A percentile compares a stretch with the other conserved stretches of the same genome.
Evolutionary conservation across 2,113 vertebrate species (phyloP).

Genomic region (Pteruthius melanotis): DNA sequence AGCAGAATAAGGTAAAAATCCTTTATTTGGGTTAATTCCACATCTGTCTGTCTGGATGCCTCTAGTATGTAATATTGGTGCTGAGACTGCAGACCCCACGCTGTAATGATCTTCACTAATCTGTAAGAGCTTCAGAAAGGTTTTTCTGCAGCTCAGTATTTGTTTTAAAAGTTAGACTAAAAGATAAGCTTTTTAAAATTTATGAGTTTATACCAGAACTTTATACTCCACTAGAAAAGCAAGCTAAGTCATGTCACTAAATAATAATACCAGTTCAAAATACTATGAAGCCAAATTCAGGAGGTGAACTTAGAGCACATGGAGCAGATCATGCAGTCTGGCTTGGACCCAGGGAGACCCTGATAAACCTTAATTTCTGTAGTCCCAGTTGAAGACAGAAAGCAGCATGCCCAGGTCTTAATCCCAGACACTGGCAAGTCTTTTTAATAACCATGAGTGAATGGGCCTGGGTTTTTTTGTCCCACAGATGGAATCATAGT

Average conservation of each 20-base stretch:
- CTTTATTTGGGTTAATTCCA: neutral
- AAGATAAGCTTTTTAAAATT: neutral
- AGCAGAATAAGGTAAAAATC: constrained; percentile 85
- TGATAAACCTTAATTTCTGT: neutral
- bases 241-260: neutral
- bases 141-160: neutral
- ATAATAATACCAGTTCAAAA: neutral
- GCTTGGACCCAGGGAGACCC: neutral
- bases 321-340: neutral
- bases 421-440: neutral
- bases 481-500: neutral
- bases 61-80: accelerated
- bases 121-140: neutral
- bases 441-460: neutral
- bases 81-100: neutral
- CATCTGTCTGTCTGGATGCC: neutral
- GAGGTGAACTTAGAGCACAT: neutral
- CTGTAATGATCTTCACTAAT: neutral
- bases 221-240: neutral
- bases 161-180: neutral
- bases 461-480: neutral
- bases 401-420: neutral
- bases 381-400: neutral
- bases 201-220: neutral
- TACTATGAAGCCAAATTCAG: neutral